phyloP scores from a whole-genome alignment of 2,113 vertebrate genomes.

The Sakesphorus luctuosus region DNA sequence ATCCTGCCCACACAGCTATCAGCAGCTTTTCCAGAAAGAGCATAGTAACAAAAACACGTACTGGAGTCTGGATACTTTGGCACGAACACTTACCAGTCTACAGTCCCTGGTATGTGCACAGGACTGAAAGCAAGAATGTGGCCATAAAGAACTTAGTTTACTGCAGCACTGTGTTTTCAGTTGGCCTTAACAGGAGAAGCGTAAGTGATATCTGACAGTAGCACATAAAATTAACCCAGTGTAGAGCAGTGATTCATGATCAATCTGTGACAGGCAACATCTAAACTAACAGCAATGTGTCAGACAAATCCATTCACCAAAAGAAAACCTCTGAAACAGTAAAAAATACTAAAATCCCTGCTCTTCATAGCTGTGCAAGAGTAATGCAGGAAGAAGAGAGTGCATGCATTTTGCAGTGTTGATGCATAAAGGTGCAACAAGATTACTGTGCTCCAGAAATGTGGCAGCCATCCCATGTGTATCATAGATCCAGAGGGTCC shows the following conservation, averaged over 20 bases:
- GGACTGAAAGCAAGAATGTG: neutral
- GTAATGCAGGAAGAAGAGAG: neutral
- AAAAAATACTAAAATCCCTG: neutral
- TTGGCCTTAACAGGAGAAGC: neutral
- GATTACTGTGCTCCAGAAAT: neutral
- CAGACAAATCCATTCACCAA: neutral
- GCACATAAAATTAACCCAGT: neutral
- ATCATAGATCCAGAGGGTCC: neutral
- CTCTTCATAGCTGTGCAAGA: neutral
- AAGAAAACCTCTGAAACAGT: neutral
- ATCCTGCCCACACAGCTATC: neutral
- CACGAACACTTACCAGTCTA: neutral
- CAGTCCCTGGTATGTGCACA: neutral
- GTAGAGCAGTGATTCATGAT: neutral
- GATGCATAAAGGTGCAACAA: rapidly evolving
- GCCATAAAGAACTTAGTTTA: neutral
- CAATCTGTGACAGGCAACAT: neutral
- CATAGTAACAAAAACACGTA: neutral
- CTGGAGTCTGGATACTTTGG: neutral
- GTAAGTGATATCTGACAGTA: neutral
- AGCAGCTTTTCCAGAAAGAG: neutral
- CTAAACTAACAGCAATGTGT: neutral
- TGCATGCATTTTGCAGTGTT: rapidly evolving
- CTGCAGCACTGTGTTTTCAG: neutral
- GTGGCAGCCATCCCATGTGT: neutral